phyloP scores from a whole-genome alignment of 2,888 invertebrate species.

The Meloe dianella region DNA sequence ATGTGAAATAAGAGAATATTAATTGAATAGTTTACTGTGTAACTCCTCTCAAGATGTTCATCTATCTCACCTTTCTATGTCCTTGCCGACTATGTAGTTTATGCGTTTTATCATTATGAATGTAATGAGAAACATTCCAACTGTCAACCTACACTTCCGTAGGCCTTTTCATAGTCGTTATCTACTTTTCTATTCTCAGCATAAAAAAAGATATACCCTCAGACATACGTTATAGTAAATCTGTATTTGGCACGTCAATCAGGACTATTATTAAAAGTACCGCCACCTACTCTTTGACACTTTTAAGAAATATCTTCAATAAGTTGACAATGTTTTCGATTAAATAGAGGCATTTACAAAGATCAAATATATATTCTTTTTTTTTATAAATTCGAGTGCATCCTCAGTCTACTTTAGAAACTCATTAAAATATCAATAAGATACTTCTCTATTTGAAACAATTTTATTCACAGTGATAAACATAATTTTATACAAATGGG shows the following conservation, averaged over 20 bases:
- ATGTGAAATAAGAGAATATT: constrained; percentile 30
- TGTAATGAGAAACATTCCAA: constrained; percentile 31
- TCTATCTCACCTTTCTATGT: constrained; percentile 23
- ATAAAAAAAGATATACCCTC: neutral
- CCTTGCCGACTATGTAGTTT: constrained; percentile 21
- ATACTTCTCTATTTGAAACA: neutral
- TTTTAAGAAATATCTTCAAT: neutral
- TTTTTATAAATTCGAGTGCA: neutral
- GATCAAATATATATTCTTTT: neutral
- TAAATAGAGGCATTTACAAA: constrained; percentile 2
- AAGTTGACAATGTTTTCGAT: neutral
- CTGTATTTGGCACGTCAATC: constrained; percentile 28
- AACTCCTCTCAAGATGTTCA: constrained; percentile 24
- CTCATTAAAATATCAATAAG: neutral
- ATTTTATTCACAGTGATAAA: neutral
- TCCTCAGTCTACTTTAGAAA: neutral
- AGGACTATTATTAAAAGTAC: constrained; percentile 24
- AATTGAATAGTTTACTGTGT: constrained; percentile 30
- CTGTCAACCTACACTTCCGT: constrained; percentile 25
- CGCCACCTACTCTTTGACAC: constrained; percentile 14
- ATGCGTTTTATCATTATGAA: constrained; percentile 28
- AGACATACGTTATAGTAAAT: constrained; percentile 18
- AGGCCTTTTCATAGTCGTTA: constrained; percentile 29
- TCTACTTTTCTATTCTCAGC: neutral
- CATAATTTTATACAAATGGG: constrained; percentile 7